Percentiles rank a stretch among this genome's conserved stretches.
phyloP scores from a whole-genome alignment of 2,797 vertebrate genomes.

The Chelon labrosus region DNA sequence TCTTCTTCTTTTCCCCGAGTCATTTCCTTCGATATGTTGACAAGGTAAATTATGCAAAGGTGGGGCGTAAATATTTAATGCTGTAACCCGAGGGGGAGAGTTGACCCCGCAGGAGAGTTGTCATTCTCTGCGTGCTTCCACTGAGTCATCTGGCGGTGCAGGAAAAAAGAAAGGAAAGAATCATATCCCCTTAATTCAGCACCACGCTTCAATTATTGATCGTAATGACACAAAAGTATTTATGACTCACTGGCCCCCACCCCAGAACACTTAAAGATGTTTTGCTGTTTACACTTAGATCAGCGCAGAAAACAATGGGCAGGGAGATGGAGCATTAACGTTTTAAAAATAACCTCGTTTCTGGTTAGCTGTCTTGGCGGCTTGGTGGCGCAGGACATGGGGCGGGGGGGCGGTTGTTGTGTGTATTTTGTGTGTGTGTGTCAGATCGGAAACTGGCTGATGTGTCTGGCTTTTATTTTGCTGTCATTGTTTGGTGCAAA shows the following conservation, averaged over 20 bases:
- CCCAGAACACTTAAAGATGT: conserved; percentile 31
- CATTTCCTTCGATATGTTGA: conserved; percentile 68
- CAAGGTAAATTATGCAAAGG: conserved; percentile 84
- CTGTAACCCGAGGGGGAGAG: conserved; percentile 79
- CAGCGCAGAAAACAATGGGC: conserved; percentile 67
- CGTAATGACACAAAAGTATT: conserved; percentile 44
- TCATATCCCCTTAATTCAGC: conserved; percentile 49
- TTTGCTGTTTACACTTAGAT: conserved; percentile 50
- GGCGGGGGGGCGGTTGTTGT: conserved; percentile 49
- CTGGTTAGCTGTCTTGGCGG: background rate
- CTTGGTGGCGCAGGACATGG: conserved; percentile 38
- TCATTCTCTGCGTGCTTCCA: conserved; percentile 48
- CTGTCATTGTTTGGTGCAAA: conserved; percentile 40
- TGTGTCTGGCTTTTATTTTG: conserved; percentile 60
- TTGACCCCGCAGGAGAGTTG: conserved; percentile 63
- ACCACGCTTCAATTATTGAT: conserved; percentile 63
- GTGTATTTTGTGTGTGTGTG: conserved; percentile 32
- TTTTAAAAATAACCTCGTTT: conserved; percentile 68
- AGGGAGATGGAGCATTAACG: conserved; percentile 59
- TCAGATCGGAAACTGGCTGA: conserved; percentile 43
- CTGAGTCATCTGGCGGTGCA: conserved; percentile 55
- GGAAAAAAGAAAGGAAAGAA: background rate
- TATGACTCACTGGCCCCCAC: conserved; percentile 37
- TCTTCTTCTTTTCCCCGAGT: conserved; percentile 43
- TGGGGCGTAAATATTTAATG: conserved; percentile 83